A percentile compares a stretch with the other conserved stretches of the same genome.
Conservation (phyloP, 2,797 vertebrate genomes). For the Eidolon dupreanum region DNA sequence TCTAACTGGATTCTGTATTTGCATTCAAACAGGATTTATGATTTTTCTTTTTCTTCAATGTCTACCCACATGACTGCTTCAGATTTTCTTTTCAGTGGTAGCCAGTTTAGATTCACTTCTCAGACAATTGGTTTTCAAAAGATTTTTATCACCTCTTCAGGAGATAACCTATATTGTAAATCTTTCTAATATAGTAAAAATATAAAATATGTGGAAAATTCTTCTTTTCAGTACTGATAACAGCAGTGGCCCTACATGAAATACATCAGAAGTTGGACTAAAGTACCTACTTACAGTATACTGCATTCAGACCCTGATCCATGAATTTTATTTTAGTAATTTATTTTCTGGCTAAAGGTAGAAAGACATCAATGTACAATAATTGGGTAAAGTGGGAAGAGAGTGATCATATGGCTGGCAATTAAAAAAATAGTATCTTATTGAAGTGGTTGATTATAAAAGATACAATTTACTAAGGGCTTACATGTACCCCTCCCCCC, state of each 20-base stretch:
- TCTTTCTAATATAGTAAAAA: neutral
- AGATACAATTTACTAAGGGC: neutral
- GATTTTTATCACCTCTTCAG: neutral
- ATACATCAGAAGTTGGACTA: neutral
- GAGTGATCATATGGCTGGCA: neutral
- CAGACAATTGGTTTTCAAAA: neutral
- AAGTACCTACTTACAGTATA: neutral
- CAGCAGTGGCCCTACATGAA: neutral
- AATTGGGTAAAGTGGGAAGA: neutral
- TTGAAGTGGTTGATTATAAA: neutral
- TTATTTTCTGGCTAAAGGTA: neutral
- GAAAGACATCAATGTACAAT: neutral
- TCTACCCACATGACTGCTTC: neutral
- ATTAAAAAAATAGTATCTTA: neutral
- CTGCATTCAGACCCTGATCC: neutral
- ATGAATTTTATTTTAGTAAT: neutral
- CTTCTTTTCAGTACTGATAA: neutral
- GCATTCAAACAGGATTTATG: neutral
- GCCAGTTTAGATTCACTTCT: neutral
- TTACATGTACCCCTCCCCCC: neutral
- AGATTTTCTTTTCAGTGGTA: neutral
- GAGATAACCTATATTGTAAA: neutral
- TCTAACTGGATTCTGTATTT: neutral
- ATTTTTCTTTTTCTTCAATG: neutral
- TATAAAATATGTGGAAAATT: neutral